Evolutionary conservation across 2,113 vertebrate species (phyloP).

Genomic region (Ceyx cyanopectus): DNA sequence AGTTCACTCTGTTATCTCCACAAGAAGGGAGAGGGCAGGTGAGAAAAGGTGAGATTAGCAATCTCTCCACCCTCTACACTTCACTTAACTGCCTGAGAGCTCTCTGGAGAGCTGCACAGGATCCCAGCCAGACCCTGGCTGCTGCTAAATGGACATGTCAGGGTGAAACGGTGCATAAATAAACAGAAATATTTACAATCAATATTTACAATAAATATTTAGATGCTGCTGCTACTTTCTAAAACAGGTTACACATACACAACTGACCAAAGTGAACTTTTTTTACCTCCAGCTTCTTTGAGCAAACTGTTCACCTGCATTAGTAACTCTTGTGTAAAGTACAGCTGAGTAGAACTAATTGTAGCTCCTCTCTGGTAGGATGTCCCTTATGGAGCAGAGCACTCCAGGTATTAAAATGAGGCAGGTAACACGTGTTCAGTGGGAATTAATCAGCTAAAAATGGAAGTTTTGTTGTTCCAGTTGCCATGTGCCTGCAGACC

Average conservation of each 20-base stretch:
- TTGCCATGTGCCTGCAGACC: not conserved
- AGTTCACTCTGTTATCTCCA: not conserved
- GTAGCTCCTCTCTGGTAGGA: not conserved
- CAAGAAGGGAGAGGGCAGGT: not conserved
- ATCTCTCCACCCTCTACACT: not conserved
- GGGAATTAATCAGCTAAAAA: not conserved
- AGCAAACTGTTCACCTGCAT: not conserved
- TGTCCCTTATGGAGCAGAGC: not conserved
- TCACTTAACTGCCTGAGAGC: not conserved
- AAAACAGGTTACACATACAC: fast-evolving
- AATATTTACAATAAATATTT: not conserved
- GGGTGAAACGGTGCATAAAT: no score
- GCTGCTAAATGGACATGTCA: fast-evolving
- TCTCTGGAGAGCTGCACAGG: not conserved
- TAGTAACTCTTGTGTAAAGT: not conserved
- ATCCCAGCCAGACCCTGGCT: not conserved
- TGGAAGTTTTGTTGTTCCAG: not conserved
- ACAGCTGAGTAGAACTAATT: not conserved
- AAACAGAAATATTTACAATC: no score
- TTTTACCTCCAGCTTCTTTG: not conserved
- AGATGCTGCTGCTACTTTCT: not conserved
- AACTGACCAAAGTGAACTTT: not conserved
- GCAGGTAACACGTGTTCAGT: not conserved
- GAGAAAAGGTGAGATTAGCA: not conserved
- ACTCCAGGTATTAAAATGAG: not conserved